Evolutionary conservation across 2,888 invertebrate genomes (phyloP), one percentile per base, ranked within the genome.

Genomic region (Nomada ferruginata): DNA sequence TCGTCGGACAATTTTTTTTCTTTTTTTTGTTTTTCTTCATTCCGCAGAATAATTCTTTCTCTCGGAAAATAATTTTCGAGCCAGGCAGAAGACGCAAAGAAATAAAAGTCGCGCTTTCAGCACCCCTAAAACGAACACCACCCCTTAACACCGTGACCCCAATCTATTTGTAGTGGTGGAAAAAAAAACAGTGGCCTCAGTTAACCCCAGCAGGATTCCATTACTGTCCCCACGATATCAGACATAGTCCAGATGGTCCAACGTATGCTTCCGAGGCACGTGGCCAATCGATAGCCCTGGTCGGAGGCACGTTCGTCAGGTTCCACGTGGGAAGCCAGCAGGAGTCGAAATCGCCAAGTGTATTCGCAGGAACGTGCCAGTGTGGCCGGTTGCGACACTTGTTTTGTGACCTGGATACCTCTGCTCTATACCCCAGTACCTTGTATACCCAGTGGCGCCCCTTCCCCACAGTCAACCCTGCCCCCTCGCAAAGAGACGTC

Each of bases 351-450:
- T 66, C 65, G 60, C 23, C 63, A 18, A 70, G 76, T 57, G 53
- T 55, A 60, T 26, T 64, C 70, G 52, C 65, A 86, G 82, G 87
- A 78, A 75, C 75, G 85, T 85, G 85, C 68, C 78, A 79, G 61
- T 70, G 68, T 68, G 82, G 82, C 66, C 76, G 81, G 85, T 91
- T 91, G 89, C 91, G 90, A 91, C 91, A 92, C 91, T 92, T 92
- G 91, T 91, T 92, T 91, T 90, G 89, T 90, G 91, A 92, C 92
- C 92, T 92, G 91, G 87, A 92, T 92, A 86, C 82, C 85, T 84
- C 87, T 84, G 79, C 73, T 23, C 76, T 78, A 80, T 84, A 80
- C 70, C 85, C 83, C 78, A 73, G 60, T 77, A 61, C 70, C 76
- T 57, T 50, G 42, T 63, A 71, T 47, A 52, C 55, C 52, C 52